Evolutionary conservation across 2,797 vertebrate genomes (phyloP).

Genomic region (Carapus acus): DNA sequence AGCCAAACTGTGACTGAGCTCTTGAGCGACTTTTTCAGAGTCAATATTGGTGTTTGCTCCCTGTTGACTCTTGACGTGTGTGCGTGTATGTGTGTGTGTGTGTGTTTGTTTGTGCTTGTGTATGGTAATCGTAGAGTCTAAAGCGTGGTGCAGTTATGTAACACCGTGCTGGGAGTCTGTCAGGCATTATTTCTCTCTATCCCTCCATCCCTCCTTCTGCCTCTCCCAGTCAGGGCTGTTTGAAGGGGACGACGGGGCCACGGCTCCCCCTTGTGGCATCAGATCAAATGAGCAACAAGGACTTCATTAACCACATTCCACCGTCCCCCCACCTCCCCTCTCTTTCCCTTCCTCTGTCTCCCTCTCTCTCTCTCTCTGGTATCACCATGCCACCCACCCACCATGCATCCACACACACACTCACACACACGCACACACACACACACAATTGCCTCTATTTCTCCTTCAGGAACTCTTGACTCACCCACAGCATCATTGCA

Average conservation of each 20-base stretch:
- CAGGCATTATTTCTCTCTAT: too few relatives aligned
- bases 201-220: not conserved
- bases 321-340: not conserved
- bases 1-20: too few relatives aligned
- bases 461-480: not conserved
- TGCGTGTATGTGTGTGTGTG: too few relatives aligned
- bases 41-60: too few relatives aligned
- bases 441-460: not conserved
- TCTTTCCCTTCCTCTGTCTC: slow-evolving; percentile 3
- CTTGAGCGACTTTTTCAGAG: too few relatives aligned
- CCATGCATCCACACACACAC: not conserved
- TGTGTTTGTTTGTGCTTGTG: too few relatives aligned
- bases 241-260: slow-evolving; percentile 28
- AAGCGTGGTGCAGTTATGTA: too few relatives aligned
- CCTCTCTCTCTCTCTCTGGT: slow-evolving; percentile 19
- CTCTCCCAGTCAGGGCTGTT: slow-evolving; percentile 2
- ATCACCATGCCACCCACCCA: slow-evolving; percentile 5
- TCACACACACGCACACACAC: slow-evolving; percentile 9
- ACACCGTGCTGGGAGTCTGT: too few relatives aligned
- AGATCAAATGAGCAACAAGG: not conserved
- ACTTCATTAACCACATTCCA: not conserved
- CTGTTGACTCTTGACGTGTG: too few relatives aligned
- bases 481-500: too few relatives aligned
- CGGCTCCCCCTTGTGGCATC: slow-evolving; percentile 56
- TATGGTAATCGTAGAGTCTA: too few relatives aligned